phyloP scores from a whole-genome alignment of 2,888 invertebrate species.

The Hetaerina titia region DNA sequence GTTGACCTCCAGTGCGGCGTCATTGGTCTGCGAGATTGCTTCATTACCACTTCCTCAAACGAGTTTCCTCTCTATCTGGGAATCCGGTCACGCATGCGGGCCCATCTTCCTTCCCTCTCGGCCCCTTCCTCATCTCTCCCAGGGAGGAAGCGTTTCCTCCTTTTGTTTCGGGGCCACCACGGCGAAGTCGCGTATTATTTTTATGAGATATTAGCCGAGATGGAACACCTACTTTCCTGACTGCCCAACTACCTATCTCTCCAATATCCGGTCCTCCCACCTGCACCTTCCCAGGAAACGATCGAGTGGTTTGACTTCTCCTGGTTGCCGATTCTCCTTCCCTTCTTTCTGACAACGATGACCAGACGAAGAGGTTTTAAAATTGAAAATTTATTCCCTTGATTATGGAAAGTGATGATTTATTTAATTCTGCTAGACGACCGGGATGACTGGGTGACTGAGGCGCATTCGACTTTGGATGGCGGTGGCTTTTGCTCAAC shows the following conservation, averaged over 20 bases:
- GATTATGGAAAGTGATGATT: too few relatives aligned
- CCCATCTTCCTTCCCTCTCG: not conserved
- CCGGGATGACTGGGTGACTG: too few relatives aligned
- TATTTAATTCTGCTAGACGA: too few relatives aligned
- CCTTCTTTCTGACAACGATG: not conserved
- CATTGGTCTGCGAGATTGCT: conserved; percentile 63
- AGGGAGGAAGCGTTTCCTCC: not conserved
- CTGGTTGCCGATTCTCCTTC: not conserved
- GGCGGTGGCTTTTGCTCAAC: too few relatives aligned
- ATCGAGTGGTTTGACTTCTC: not conserved
- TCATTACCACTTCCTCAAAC: conserved; percentile 66
- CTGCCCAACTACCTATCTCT: not conserved
- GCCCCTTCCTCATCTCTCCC: not conserved
- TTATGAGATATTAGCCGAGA: conserved; percentile 25
- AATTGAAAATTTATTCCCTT: too few relatives aligned
- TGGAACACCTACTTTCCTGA: not conserved
- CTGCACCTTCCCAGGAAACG: not conserved
- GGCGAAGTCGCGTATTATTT: conserved; percentile 22
- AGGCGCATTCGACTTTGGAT: too few relatives aligned
- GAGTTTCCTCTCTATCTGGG: conserved; percentile 5
- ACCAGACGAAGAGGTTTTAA: too few relatives aligned
- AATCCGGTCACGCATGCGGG: conserved; percentile 48
- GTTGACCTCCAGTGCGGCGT: conserved; percentile 45
- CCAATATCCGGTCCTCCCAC: not conserved
- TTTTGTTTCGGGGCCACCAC: conserved; percentile 28